Conservation (phyloP, 2,113 vertebrate species). For the Plecturocebus donacophilus region DNA sequence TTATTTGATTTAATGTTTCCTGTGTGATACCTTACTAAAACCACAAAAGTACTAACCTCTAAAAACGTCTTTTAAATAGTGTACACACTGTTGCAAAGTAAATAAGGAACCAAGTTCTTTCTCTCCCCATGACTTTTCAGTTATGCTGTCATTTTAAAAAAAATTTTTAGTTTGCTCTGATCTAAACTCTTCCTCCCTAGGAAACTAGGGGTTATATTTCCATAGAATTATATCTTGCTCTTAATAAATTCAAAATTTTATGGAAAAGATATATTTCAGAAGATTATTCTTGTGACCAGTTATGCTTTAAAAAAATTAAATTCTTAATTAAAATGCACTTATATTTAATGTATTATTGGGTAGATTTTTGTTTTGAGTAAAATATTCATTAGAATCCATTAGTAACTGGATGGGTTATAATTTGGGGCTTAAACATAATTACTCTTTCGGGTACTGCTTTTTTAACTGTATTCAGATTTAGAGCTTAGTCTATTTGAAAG, state of each 20-base stretch:
- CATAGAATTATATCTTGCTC: constrained; percentile 13
- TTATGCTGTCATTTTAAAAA: background rate
- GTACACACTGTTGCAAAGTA: background rate
- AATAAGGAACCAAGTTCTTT: background rate
- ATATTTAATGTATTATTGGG: constrained; percentile 44
- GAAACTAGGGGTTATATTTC: background rate
- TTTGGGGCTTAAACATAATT: constrained; percentile 77
- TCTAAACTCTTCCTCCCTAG: constrained; percentile 1
- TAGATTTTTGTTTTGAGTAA: constrained; percentile 35
- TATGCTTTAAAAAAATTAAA: constrained; percentile 23
- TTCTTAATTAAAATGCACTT: constrained; percentile 52
- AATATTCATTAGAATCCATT: constrained; percentile 41
- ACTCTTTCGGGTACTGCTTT: constrained; percentile 67
- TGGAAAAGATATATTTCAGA: background rate
- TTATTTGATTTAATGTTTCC: background rate
- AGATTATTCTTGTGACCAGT: constrained; percentile 36
- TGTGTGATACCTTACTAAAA: constrained; percentile 25
- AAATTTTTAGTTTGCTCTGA: constrained; percentile 2
- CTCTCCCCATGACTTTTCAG: background rate
- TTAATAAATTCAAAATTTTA: constrained; percentile 42
- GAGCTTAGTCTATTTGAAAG: constrained; percentile 13
- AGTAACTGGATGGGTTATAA: constrained; percentile 59
- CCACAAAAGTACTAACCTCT: background rate
- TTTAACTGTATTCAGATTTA: constrained; percentile 54
- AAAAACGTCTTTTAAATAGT: constrained; percentile 24